These are phyloP conservation scores for Sarcophaga carnaria DNA, from an alignment of 2,888 invertebrate genomes.

Conservation along the genomic window DNA sequence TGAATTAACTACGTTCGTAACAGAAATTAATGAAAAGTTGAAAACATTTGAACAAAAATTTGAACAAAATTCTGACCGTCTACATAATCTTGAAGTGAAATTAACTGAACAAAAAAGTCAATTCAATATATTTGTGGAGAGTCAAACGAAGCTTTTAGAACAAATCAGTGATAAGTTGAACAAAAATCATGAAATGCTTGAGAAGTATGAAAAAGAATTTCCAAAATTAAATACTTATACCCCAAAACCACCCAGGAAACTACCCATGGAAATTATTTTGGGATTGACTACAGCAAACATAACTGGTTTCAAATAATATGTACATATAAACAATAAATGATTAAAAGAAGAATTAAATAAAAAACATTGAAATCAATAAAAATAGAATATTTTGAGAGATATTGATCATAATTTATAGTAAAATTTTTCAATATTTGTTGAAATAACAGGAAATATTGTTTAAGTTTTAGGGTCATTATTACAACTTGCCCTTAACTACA, in stretches of 20 bases:
- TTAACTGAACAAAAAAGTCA: constrained; percentile 25
- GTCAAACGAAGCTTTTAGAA: constrained; percentile 25
- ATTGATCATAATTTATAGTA: too few relatives aligned
- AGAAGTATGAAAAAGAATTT: constrained; percentile 19
- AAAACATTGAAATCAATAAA: too few relatives aligned
- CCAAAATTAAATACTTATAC: constrained; percentile 14
- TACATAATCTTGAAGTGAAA: constrained; percentile 30
- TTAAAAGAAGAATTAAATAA: too few relatives aligned
- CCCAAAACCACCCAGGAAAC: background rate
- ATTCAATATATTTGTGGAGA: background rate
- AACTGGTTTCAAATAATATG: constrained; percentile 18
- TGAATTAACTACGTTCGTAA: constrained; percentile 19
- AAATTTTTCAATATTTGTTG: too few relatives aligned
- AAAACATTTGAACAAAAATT: constrained; percentile 35
- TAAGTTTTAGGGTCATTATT: too few relatives aligned
- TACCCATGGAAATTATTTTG: constrained; percentile 52
- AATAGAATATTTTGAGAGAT: too few relatives aligned
- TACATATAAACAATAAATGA: too few relatives aligned
- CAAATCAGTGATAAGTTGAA: constrained; percentile 42
- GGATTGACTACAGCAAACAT: constrained; percentile 44
- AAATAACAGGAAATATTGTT: too few relatives aligned
- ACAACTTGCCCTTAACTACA: too few relatives aligned
- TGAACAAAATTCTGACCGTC: background rate
- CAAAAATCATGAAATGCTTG: constrained; percentile 38
- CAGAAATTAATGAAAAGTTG: constrained; percentile 42